Conservation (phyloP, 2,113 vertebrate species). For the Nothoprocta perdicaria region DNA sequence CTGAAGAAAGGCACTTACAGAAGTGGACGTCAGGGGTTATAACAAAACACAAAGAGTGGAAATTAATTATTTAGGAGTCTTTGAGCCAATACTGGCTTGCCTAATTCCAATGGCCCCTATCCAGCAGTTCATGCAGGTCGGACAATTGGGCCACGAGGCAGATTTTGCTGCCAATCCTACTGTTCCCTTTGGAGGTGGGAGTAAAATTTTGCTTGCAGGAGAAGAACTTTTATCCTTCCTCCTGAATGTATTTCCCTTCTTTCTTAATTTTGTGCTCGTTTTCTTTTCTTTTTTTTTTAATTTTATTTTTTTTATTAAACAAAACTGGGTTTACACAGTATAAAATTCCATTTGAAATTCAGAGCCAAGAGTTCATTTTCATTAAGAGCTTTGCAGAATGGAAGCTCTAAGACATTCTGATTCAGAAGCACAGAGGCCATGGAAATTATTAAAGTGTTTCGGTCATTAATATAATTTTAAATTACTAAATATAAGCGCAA, state of each 20-base stretch:
- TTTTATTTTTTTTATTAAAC: too few relatives aligned
- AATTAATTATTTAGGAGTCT: not conserved
- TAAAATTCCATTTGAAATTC: not conserved
- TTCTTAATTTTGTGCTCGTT: not conserved
- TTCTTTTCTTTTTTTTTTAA: too few relatives aligned
- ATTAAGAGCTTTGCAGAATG: not conserved
- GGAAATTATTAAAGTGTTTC: not conserved
- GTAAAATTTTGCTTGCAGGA: not conserved
- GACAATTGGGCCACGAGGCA: not conserved
- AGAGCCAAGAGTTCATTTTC: rapidly evolving
- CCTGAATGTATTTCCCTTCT: not conserved
- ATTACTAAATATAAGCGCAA: not conserved
- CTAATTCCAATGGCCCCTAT: not conserved
- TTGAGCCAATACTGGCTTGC: not conserved
- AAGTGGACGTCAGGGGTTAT: not conserved
- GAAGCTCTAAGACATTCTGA: not conserved
- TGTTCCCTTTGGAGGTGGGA: not conserved
- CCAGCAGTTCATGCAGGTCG: not conserved
- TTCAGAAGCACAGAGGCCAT: not conserved
- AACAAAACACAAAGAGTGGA: not conserved
- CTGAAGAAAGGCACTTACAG: not conserved
- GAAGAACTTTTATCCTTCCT: not conserved
- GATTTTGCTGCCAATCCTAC: not conserved
- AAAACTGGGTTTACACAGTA: too few relatives aligned
- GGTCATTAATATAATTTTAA: not conserved